phyloP scores from a whole-genome alignment of 2,113 vertebrate genomes.

The Silurus glanis region DNA sequence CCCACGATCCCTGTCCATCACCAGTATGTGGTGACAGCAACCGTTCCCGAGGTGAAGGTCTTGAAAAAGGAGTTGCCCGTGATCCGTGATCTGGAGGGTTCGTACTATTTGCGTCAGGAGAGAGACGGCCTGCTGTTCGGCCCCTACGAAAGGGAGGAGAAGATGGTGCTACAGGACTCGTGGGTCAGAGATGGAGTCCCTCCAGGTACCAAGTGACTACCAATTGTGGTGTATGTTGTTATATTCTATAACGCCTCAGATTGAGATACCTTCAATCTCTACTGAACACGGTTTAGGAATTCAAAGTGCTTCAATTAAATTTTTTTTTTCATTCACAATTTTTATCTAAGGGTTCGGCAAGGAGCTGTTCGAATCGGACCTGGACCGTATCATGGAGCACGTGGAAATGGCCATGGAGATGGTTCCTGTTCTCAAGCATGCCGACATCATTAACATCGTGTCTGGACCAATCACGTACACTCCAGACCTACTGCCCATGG shows the following conservation, averaged over 20 bases:
- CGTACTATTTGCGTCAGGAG: slow-evolving; percentile 92
- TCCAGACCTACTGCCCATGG: slow-evolving; percentile 94
- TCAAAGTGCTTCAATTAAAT: not conserved
- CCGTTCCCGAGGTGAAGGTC: slow-evolving; percentile 90
- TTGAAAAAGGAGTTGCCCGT: slow-evolving; percentile 87
- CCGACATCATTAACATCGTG: slow-evolving; percentile 89
- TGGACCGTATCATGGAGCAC: slow-evolving; percentile 93
- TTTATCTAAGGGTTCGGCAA: slow-evolving; percentile 86
- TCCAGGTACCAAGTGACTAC: slow-evolving; percentile 70
- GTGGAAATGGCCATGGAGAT: slow-evolving; percentile 93
- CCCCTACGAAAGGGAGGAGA: slow-evolving; percentile 90
- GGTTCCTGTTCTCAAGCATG: slow-evolving; percentile 87
- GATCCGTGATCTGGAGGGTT: slow-evolving; percentile 91
- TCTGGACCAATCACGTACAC: slow-evolving; percentile 96
- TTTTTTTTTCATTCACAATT: not conserved
- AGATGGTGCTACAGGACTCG: slow-evolving; percentile 92
- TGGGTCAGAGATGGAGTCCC: slow-evolving; percentile 90
- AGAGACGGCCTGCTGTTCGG: slow-evolving; percentile 92
- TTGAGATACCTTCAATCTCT: not conserved
- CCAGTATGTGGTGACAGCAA: slow-evolving; percentile 92
- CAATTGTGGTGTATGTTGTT: not conserved
- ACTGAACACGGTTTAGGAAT: not conserved
- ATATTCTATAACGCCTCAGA: not conserved
- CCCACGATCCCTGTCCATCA: slow-evolving; percentile 95
- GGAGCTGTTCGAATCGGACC: slow-evolving; percentile 95